Base-by-base conservation (phyloP, 2,797 vertebrate species). In the Limosa lapponica region DNA sequence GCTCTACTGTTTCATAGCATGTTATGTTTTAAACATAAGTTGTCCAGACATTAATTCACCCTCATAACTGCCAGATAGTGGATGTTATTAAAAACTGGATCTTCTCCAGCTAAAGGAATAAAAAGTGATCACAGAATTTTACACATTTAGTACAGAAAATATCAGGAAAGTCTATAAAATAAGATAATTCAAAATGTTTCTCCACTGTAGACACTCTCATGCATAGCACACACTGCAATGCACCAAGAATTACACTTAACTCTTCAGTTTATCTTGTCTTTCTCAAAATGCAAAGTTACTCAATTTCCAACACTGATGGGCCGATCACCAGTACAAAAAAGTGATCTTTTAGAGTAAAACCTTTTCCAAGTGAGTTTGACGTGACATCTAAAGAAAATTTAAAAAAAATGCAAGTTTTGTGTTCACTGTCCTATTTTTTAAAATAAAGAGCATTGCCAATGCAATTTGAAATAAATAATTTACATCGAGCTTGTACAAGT, bases 381-480 rank as follows among this genome's bases (percentile, higher is more conserved):
- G 85, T 3, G 4, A 30, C 15, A n/a, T 51, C 28, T 87, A 89
- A 81, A 71, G 24, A 57, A 90, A 90, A 65, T n/a, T 51, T 51
- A 7, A 28, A 52, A 39, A 64, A 79, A 82, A 49, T 15, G 27
- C 1, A 39, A 58, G 64, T 85, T 93, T 94, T 82, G 49, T 57
- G 64, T 61, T 51, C 78, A 49, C 13, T 36, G 13, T 59, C 25
- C 13, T 69, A 12, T 75, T 90, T 89, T 82, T 69, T 49, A 5
- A 57, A 46, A 51, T 82, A 81, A 93, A 93, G 36, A 89, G 44
- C 71, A 70, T 34, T 67, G 70, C 16, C 73, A 77, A 73, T 32
- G 44, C 52, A 73, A 87, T 87, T 80, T 85, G 41, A 92, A 89
- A 89, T 85, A 92, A 95, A 89, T 89, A 87, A 87, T 84, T 94